Percentiles rank a stretch among this genome's conserved stretches.
phyloP scores from a whole-genome alignment of 2,888 invertebrate species.

The Epinotia bilunana region DNA sequence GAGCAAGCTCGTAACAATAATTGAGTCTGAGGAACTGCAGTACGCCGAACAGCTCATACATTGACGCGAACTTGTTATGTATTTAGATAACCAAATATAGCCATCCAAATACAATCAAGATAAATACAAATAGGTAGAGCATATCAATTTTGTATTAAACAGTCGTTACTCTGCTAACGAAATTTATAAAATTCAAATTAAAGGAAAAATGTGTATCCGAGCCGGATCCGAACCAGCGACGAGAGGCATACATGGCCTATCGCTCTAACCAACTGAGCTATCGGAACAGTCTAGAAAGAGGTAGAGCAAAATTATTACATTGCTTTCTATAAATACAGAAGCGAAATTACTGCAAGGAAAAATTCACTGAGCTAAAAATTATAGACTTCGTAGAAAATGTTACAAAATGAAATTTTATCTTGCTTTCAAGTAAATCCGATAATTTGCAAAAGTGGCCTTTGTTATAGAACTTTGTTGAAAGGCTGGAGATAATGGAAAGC shows the following conservation, averaged over 20 bases:
- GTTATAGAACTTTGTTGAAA: conserved; percentile 9
- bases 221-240: too few species aligned
- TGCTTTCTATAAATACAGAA: neutral
- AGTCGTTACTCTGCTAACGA: too few species aligned
- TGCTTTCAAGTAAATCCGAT: neutral
- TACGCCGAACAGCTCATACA: conserved; percentile 53
- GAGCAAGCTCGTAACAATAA: conserved; percentile 69
- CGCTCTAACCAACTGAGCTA: too few species aligned
- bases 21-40: conserved; percentile 69
- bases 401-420: conserved; percentile 5
- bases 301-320: neutral
- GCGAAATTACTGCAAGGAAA: neutral
- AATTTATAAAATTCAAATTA: too few species aligned
- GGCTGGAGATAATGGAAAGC: neutral
- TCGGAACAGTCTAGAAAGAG: neutral
- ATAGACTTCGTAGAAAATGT: neutral
- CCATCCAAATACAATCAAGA: neutral
- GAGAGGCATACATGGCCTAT: too few species aligned
- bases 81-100: conserved; percentile 8
- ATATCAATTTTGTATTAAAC: neutral
- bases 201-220: too few species aligned
- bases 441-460: conserved; percentile 19
- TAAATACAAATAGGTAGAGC: neutral
- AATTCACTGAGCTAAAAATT: conserved; percentile 18
- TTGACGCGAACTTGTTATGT: conserved; percentile 12